phyloP scores from a whole-genome alignment of 2,113 vertebrate species.

The Gavialis gangeticus region DNA sequence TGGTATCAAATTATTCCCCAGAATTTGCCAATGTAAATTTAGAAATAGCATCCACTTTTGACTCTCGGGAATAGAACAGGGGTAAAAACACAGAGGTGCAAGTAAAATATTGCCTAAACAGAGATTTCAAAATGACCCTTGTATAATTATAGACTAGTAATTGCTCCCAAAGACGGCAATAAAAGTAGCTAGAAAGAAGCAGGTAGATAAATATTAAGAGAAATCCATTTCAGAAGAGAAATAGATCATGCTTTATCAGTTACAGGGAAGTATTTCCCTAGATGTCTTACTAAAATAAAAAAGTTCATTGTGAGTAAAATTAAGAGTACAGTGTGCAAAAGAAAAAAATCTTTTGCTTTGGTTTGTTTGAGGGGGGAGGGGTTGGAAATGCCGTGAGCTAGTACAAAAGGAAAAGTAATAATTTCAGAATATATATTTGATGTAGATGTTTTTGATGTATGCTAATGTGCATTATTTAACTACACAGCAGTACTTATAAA shows the following conservation, averaged over 20 bases:
- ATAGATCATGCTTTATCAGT: neutral
- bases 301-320: neutral
- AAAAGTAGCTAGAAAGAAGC: neutral
- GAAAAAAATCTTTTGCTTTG: neutral
- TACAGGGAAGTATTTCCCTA: neutral
- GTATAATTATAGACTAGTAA: neutral
- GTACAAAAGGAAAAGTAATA: neutral
- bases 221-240: neutral
- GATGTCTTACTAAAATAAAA: too few relatives aligned
- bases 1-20: neutral
- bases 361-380: neutral
- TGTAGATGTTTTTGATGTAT: neutral
- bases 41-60: neutral
- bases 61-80: neutral
- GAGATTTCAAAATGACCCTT: neutral
- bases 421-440: conserved; percentile 2
- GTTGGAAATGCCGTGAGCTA: neutral
- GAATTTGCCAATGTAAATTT: neutral
- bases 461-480: neutral
- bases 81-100: neutral
- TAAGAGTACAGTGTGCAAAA: neutral
- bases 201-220: neutral
- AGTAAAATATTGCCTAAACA: neutral
- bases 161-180: neutral
- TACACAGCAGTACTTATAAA: neutral